Evolutionary conservation across 30 jellyfish, hydroid and myxozoan genomes (phyloP).

Genomic region (Aurelia aurita): DNA sequence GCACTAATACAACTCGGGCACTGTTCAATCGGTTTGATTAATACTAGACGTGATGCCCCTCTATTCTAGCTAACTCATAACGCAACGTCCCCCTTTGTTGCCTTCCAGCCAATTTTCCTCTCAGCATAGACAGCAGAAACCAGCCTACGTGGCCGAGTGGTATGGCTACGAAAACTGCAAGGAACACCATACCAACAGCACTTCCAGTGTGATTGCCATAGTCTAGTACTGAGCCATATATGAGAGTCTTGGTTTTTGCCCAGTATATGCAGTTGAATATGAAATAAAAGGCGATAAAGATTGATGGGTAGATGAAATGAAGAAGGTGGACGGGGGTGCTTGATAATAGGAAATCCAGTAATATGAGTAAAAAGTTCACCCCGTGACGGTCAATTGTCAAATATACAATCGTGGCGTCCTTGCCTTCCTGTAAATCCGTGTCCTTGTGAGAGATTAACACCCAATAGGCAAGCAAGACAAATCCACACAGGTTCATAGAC

Average conservation of each 20-base stretch:
- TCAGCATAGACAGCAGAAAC: constrained; percentile 28
- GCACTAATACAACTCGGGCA: too few species aligned
- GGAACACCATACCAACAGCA: constrained; percentile 52
- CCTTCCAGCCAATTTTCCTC: constrained; percentile 12
- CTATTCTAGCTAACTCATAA: too few species aligned
- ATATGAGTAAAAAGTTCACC: constrained; percentile 46
- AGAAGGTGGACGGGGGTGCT: constrained; percentile 71
- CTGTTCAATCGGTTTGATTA: neutral
- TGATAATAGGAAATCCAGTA: constrained; percentile 64
- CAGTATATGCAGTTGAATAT: constrained; percentile 65
- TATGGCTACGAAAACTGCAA: constrained; percentile 45
- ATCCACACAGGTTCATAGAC: constrained; percentile 32
- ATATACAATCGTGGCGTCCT: neutral
- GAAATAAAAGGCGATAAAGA: constrained; percentile 36
- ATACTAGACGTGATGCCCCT: neutral
- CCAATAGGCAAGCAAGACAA: constrained; percentile 80
- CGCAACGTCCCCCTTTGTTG: neutral
- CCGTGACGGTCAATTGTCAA: constrained; percentile 85
- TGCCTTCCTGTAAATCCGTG: constrained; percentile 2
- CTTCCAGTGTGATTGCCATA: constrained; percentile 58
- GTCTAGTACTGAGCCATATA: constrained; percentile 64
- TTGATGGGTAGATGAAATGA: constrained; percentile 76
- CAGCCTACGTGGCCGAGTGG: constrained; percentile 51
- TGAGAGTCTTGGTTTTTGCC: constrained; percentile 43
- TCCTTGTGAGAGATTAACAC: constrained; percentile 26